Evolutionary conservation across 1,140 invertebrate species (phyloP).

Genomic region (Zaprionus vittiger): DNA sequence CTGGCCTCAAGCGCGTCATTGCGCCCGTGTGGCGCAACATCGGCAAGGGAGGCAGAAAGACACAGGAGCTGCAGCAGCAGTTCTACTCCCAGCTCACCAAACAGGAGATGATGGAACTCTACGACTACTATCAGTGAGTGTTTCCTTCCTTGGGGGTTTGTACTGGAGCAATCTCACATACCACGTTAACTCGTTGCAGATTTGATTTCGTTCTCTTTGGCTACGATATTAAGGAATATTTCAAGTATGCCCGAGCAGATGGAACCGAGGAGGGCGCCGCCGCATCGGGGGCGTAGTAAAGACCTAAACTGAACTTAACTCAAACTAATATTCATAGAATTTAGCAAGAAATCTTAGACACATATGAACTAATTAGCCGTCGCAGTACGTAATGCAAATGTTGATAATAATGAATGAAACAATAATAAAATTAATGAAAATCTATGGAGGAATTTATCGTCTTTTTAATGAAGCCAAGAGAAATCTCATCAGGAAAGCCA

Average conservation of each 20-base stretch:
- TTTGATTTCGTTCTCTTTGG: constrained; percentile 94
- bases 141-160: background rate
- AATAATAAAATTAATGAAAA: constrained; percentile 78
- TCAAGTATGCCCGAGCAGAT: constrained; percentile 87
- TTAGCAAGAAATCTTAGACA: constrained; percentile 61
- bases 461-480: background rate
- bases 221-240: constrained; percentile 90
- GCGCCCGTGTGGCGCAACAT: constrained; percentile 93
- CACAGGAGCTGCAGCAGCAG: constrained; percentile 88
- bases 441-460: background rate
- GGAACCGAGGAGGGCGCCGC: constrained; percentile 65
- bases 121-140: constrained; percentile 91
- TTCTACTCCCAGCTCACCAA: constrained; percentile 91
- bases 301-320: constrained; percentile 40
- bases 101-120: constrained; percentile 90
- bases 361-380: constrained; percentile 66
- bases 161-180: background rate
- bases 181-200: constrained; percentile 85
- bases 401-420: constrained; percentile 81
- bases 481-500: background rate
- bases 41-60: constrained; percentile 88
- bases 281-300: constrained; percentile 43
- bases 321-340: constrained; percentile 54
- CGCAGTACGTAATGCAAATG: constrained; percentile 80
- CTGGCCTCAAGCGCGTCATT: constrained; percentile 90